Evolutionary conservation across 1,140 invertebrate genomes (phyloP).

Genomic region (Temnothorax curvispinosus): DNA sequence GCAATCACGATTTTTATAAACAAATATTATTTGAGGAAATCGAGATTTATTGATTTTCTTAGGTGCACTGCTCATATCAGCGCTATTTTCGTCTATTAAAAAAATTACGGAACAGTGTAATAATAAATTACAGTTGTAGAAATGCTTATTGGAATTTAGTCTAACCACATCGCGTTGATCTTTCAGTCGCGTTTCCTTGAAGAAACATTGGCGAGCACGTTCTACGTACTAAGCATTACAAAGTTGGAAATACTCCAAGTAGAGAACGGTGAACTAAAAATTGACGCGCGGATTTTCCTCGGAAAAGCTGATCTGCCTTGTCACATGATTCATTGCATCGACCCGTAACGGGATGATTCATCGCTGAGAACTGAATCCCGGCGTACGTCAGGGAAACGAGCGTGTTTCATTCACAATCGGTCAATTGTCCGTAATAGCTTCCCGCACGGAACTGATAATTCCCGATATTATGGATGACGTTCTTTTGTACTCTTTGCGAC

Average conservation of each 20-base stretch:
- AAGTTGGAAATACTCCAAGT: slow-evolving; percentile 19
- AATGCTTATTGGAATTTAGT: slow-evolving; percentile 9
- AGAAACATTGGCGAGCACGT: not conserved
- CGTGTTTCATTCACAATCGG: not conserved
- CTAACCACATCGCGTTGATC: not conserved
- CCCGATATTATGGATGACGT: not conserved
- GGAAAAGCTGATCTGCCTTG: not conserved
- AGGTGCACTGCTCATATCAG: not conserved
- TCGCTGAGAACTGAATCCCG: slow-evolving; percentile 7
- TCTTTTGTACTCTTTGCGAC: not conserved
- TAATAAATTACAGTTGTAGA: not conserved
- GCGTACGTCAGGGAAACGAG: not conserved
- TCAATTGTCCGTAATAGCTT: slow-evolving; percentile 19
- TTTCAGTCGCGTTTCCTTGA: not conserved
- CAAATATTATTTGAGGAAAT: not conserved
- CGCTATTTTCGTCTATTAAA: not conserved
- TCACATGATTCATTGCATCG: not conserved
- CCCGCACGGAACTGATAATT: not conserved
- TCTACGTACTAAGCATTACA: not conserved
- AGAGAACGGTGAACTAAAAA: not conserved
- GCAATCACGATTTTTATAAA: not conserved
- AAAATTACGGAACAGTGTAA: not conserved
- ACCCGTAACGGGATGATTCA: slow-evolving; percentile 20
- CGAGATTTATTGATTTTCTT: not conserved
- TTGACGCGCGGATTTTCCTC: not conserved